Evolutionary conservation across 2,113 vertebrate species (phyloP), one percentile per base, ranked within the genome.

Genomic region (Phainopepla nitens): DNA sequence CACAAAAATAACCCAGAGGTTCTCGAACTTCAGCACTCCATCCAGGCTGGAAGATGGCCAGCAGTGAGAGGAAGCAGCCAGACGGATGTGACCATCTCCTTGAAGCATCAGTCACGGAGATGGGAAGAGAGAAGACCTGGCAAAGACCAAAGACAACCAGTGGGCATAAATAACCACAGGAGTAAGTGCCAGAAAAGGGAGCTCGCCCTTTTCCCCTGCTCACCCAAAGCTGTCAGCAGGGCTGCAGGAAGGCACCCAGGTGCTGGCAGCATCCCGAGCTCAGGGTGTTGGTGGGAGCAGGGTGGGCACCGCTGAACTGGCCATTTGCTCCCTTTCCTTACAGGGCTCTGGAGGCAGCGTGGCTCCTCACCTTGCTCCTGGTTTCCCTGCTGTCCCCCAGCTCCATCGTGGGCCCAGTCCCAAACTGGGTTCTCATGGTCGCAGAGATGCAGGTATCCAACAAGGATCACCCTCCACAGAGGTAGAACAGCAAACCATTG

Each of bases 391-490:
- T 11, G 5, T 12, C 2, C 41, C 39, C 19, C 53, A 31, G 4
- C 27, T 41, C 36, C 54, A 11, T 2, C 0, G 2, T 3, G 10
- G 20, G 15, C n/a, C 57, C 53, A 29, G 53, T n/a, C 33, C 71
- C 53, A 82, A 31, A 76, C 65, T 89, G 91, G 75, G 88, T 69
- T 85, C 36, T 68, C 88, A 57, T 4, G 41, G 92, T 61, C 17
- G 8, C 95, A 94, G 87, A 90, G 91, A 83, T 86, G 47, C 4
- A 9, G 56, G 56, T 80, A 95, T 96, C 96, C 93, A 91, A 58
- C 20, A 27, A 36, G 66, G 14, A 84, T 36, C 68, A 50, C 4
- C 10, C 58, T 83, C 58, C 50, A 33, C 0, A 0, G 60, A 49
- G 17, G 49, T 9, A 18, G 57, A 86, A 68, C 29, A 29, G 72